These are phyloP conservation scores for Schizotus pectinicornis DNA, from an alignment of 2,888 invertebrate genomes.

Conservation along the genomic window DNA sequence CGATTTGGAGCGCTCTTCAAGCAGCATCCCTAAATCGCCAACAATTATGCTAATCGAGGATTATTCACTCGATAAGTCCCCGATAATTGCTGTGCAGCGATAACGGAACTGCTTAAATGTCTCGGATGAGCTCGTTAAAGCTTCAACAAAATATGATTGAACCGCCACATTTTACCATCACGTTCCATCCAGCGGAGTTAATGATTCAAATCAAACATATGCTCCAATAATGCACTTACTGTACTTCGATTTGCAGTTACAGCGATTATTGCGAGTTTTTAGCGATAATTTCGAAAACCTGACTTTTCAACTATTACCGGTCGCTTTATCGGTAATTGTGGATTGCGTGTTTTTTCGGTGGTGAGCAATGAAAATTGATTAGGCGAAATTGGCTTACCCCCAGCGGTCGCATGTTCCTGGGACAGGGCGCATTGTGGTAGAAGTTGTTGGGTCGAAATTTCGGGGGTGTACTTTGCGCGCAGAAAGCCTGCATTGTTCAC, in stretches of 20 bases:
- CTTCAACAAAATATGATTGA: no score
- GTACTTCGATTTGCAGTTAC: conserved; percentile 2
- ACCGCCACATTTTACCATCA: no score
- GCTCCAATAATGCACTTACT: conserved; percentile 19
- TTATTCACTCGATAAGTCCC: no score
- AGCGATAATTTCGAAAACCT: no score
- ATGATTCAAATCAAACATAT: conserved; percentile 6
- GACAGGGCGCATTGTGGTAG: conserved; percentile 39
- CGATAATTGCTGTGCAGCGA: no score
- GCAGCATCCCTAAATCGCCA: neutral
- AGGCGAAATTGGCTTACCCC: conserved; percentile 35
- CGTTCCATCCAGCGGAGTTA: no score
- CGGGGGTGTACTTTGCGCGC: conserved; percentile 35
- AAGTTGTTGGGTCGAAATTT: conserved; percentile 41
- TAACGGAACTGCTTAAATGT: no score
- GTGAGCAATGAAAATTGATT: neutral
- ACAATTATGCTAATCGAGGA: no score
- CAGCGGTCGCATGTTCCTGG: conserved; percentile 37
- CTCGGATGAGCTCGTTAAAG: no score
- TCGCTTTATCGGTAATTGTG: no score
- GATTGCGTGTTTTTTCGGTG: neutral
- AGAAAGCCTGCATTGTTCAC: conserved; percentile 42
- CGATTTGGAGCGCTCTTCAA: neutral
- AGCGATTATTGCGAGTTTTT: no score
- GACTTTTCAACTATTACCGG: no score